Base-by-base conservation (phyloP, 23 tunicate genomes). In the Ciona savignyi region DNA sequence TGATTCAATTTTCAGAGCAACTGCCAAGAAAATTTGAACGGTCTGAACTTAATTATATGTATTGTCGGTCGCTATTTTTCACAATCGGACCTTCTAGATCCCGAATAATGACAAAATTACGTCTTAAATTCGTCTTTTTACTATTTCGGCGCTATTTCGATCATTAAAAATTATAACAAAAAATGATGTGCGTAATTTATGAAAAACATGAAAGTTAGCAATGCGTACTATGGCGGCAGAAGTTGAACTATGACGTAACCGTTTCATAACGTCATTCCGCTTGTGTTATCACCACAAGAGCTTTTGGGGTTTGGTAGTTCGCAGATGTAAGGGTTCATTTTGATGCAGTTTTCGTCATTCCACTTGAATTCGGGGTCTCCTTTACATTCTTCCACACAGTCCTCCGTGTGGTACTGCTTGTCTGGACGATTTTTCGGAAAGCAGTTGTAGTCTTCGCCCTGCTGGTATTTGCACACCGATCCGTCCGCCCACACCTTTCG, bases 311-410 rank as follows among this genome's bases (percentile, higher is more conserved):
- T 83, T 11, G 2, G 32, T 1, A 81, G 72, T 81, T 87, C 70
- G 73, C 95, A 87, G 22, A 81, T 77, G 62, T 84, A 87, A 51
- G 95, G 77, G 70, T 87, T 87, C 56, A 77, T 51, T 60, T 87
- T 87, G 62, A 68, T 62, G 73, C 95, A 87, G 76, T 87, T 81
- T 63, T 87, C 95, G 35, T 87, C 95, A 63, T 87, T 87, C 95
- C 95, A 87, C 32, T 56, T 51, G 35, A 87, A 87, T 28, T 83
- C 87, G 62, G 66, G 77, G 22, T 75, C 51, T 0, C 64, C 25
- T 70, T 87, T 87, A 4, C 69, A 42, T 42, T 87, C 86, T 51
- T 87, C 95, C 19, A 87, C 83, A 42, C 95, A 87, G 56, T 87
- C 95, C 49, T 87, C 95, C 2, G 95, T 81, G 63, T 74, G 72